Percentiles rank a stretch among this genome's conserved stretches.
These are phyloP conservation scores for Leucoraja ocellata DNA, from an alignment of 2,797 vertebrate genomes.

Conservation along the genomic window DNA sequence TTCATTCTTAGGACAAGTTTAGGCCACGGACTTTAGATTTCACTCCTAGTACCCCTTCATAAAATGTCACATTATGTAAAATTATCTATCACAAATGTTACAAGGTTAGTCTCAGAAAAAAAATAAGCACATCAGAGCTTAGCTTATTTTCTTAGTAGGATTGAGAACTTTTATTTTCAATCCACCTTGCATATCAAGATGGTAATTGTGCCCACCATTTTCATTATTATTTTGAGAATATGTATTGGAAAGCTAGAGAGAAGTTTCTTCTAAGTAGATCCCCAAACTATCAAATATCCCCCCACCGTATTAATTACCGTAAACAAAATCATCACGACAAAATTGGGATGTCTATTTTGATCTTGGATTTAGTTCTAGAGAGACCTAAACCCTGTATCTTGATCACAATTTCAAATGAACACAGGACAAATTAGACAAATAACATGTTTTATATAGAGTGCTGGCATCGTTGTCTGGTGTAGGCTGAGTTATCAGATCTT, in stretches of 20 bases:
- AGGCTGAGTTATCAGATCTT: neutral
- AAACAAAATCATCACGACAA: neutral
- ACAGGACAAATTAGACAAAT: neutral
- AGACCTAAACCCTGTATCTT: neutral
- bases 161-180: neutral
- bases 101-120: neutral
- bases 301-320: neutral
- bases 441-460: neutral
- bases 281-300: neutral
- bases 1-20: constrained; percentile 36
- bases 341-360: neutral
- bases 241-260: neutral
- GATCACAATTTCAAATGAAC: neutral
- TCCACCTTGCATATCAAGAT: neutral
- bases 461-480: neutral
- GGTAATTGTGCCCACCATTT: neutral
- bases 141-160: neutral
- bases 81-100: neutral
- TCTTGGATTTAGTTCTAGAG: neutral
- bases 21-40: constrained; percentile 37
- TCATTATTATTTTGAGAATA: neutral
- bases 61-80: neutral
- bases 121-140: too few species aligned
- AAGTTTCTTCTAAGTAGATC: neutral
- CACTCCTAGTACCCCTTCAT: neutral